These are phyloP conservation scores for Corythucha ciliata DNA, from an alignment of 2,888 invertebrate genomes.

Conservation along the genomic window DNA sequence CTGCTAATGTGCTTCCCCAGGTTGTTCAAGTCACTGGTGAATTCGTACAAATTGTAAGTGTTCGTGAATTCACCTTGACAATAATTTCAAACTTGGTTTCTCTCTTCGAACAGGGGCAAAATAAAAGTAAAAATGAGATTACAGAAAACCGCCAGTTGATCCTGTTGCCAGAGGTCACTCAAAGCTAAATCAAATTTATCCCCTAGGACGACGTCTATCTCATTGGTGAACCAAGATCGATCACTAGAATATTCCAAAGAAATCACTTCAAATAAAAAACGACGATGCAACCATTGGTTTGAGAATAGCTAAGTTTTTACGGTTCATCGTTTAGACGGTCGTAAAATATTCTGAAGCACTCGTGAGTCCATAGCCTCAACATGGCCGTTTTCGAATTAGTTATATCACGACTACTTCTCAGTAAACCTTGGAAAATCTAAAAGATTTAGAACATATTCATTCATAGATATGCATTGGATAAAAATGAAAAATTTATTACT, in stretches of 20 bases:
- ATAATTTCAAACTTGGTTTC: too few relatives aligned
- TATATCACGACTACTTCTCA: slow-evolving; percentile 66
- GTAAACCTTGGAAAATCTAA: slow-evolving; percentile 58
- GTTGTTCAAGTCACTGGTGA: slow-evolving; percentile 54
- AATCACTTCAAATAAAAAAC: too few relatives aligned
- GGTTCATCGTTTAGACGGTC: slow-evolving; percentile 71
- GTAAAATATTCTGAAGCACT: slow-evolving; percentile 71
- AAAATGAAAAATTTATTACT: too few relatives aligned
- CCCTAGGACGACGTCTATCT: slow-evolving; percentile 65
- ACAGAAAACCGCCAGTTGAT: slow-evolving; percentile 61
- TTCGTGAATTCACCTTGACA: slow-evolving; percentile 59
- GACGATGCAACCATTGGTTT: too few relatives aligned
- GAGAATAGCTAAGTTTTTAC: too few relatives aligned
- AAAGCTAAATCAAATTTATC: slow-evolving; percentile 69
- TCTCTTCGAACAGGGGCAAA: slow-evolving; percentile 37
- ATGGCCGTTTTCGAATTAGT: slow-evolving; percentile 62
- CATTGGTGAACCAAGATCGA: slow-evolving; percentile 62
- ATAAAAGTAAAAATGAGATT: slow-evolving; percentile 41
- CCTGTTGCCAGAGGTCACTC: slow-evolving; percentile 64
- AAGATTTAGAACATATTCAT: too few relatives aligned
- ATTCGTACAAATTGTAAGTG: slow-evolving; percentile 67
- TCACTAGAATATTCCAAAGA: slow-evolving; percentile 57
- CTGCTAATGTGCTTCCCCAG: slow-evolving; percentile 48
- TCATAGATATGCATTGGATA: too few relatives aligned
- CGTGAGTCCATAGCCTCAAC: slow-evolving; percentile 76